Evolutionary conservation across 2,113 vertebrate genomes (phyloP), one percentile per base, ranked within the genome.

Genomic region (Otolemur garnettii): DNA sequence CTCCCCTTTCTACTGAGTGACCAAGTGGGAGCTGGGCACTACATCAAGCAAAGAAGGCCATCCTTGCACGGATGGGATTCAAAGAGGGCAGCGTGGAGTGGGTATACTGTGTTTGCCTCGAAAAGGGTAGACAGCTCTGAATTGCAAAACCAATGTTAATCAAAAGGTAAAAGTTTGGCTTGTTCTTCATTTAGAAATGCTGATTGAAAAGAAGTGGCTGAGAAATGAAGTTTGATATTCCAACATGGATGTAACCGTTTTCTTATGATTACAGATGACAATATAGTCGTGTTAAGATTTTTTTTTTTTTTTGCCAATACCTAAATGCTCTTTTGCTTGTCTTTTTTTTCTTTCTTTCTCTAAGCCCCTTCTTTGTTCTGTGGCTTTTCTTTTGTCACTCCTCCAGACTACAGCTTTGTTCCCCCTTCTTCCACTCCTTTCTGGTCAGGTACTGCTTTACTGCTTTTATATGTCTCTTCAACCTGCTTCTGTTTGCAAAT

Each of bases 341-440:
- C 97, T 99, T 98, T 99, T 99, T 98, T 99, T 97, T 98, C 98
- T 98, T 98, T 98, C 98, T 98, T 98, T 96, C 98, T 98, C 98
- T 98, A 99, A 99, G 99, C 99, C 98, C 99, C 99, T 95, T 98
- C 98, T 99, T 99, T 99, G 98, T 99, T 99, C 98, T 99, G 99
- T 99, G 99, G 99, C 98, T 99, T 99, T 99, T 99, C 99, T 99
- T 99, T 99, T 99, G 99, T 99, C 98, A 99, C 99, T 99, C 99
- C 99, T 99, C 99, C 99, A 98, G 99, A 99, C 99, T 99, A 99
- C 99, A 99, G 99, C 99, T 99, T 99, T 99, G 99, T 99, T 85
- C 99, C 99, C 99, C 99, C 99, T 98, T 99, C 99, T 98, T 99
- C 99, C 97, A 98, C 99, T 99, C 99, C 99, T 98, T 99, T 99